Evolutionary conservation across 2,797 vertebrate genomes (phyloP), one percentile per base, ranked within the genome.

Genomic region (Oreonectes daqikongensis): DNA sequence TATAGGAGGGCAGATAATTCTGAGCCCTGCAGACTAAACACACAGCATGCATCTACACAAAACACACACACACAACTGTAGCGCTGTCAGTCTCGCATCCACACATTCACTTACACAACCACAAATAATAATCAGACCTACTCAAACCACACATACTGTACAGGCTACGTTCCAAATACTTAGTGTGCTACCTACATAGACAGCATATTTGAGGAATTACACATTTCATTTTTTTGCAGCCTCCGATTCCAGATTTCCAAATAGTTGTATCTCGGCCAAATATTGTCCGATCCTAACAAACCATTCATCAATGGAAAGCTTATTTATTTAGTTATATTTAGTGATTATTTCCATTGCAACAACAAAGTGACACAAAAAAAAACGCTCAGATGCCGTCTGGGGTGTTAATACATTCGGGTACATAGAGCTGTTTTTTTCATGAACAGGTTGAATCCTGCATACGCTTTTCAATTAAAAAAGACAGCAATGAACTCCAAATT

Each of bases 381-480:
- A n/a, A n/a, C n/a, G n/a, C n/a, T n/a, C n/a, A n/a, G n/a, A n/a
- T n/a, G n/a, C n/a, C n/a, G 1, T 46, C 66, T 1, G 22, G 61
- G 66, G 71, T 75, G 76, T 64, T 70, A 69, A 81, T 66, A 66
- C 18, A 44, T 30, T 70, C 44, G 14, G 44, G 20, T 26, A 64
- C 22, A 35, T 7, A 55, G 20, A 26, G 50, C 48, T 5, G 50
- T 20, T 67, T 69, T 48, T 66, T 52, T 17, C 44, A 63, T 60
- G 30, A 75, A 26, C 79, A 76, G 73, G 73, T 72, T 80, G 73
- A 59, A 61, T 67, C 68, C 42, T 72, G 79, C 44, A 67, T 76
- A 71, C 32, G 12, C 72, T 75, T 80, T 83, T 79, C 80, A 79
- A 77, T 81, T 75, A 68, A 67, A 74, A 66, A 30, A 44, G 35